Conservation (phyloP, 2,888 invertebrate genomes). For the Pterostichus madidus region DNA sequence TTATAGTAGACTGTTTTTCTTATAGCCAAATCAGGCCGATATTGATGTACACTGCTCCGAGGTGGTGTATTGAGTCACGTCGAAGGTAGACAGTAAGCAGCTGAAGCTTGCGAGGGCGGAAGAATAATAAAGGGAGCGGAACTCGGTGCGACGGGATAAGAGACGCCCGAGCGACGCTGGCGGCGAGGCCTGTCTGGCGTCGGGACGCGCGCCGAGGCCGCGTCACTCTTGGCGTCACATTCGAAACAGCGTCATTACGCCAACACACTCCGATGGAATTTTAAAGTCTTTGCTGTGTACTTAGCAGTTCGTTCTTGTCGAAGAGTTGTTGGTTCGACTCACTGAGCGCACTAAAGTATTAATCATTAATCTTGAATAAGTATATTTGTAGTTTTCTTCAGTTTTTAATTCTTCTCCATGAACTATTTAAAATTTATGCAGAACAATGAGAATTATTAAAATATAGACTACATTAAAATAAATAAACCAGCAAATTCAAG, state of each 20-base stretch:
- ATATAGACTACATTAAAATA: too few species aligned
- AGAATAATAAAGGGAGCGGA: slow-evolving; percentile 25
- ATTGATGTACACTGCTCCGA: neutral
- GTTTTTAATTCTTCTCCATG: too few species aligned
- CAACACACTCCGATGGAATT: slow-evolving; percentile 33
- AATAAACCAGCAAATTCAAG: too few species aligned
- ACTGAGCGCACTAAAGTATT: too few species aligned
- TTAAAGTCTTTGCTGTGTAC: slow-evolving; percentile 3
- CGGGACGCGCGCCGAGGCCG: slow-evolving; percentile 5
- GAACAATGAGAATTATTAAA: too few species aligned
- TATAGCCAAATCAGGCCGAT: too few species aligned
- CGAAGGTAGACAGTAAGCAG: neutral
- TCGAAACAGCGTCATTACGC: slow-evolving; percentile 51
- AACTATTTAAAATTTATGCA: too few species aligned
- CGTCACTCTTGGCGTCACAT: slow-evolving; percentile 38
- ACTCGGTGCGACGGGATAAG: neutral
- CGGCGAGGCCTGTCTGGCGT: slow-evolving; percentile 38
- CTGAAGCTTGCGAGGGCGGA: slow-evolving; percentile 22
- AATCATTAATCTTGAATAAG: too few species aligned
- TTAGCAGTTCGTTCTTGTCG: neutral
- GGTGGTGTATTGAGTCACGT: slow-evolving; percentile 16
- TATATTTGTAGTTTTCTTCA: too few species aligned
- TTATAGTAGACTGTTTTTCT: too few species aligned
- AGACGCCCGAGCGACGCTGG: slow-evolving; percentile 8
- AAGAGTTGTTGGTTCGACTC: too few species aligned